Base-by-base conservation (phyloP, 92 coral and sea anemone species). In the Nematostella vectensis region DNA sequence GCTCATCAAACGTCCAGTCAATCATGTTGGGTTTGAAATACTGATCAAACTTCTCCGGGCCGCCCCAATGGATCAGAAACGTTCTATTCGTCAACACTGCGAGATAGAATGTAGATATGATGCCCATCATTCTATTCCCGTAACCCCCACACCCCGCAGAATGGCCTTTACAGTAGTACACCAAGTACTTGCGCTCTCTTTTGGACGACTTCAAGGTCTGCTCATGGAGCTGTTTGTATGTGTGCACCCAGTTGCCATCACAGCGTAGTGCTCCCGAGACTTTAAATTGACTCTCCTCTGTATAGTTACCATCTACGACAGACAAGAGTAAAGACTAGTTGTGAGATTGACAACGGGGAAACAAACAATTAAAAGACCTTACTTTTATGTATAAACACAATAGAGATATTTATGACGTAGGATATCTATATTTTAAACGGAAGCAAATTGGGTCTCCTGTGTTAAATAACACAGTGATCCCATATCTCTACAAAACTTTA, bases 171-270 rank as follows among this genome's bases (percentile, higher is more conserved):
- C 59, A 54, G 17, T 11, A 28, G 44, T 29, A 55, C 25, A 25
- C 37, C 19, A 55, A 47, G 37, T 30, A 55, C 43, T 55, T 55
- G 45, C 16, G 2, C 0, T 42, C 37, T 3, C 22, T 27, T 0
- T 25, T 42, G 18, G 60, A 55, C n/a, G n/a, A n/a, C n/a, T n/a
- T n/a, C n/a, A 62, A 50, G 31, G 48, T 29, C 18, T 48, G n/a
- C 0, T 29, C 55, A 49, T 62, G 68, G 36, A 48, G 51, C 38
- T 62, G 23, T 29, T 62, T 62, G 58, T 62, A 62, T 58, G 57
- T 48, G 2, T 62, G 36, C 48, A 62, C n/a, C 68, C 68, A 62
- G 4, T 62, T 62, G 22, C 68, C 68, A 17, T 62, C 68, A n/a
- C 68, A 62, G n/a, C n/a, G n/a, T n/a, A n/a, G n/a, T n/a, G n/a